These are phyloP conservation scores for Spizaetus ornatus DNA, from an alignment of 2,113 vertebrate species.

Conservation along the genomic window DNA sequence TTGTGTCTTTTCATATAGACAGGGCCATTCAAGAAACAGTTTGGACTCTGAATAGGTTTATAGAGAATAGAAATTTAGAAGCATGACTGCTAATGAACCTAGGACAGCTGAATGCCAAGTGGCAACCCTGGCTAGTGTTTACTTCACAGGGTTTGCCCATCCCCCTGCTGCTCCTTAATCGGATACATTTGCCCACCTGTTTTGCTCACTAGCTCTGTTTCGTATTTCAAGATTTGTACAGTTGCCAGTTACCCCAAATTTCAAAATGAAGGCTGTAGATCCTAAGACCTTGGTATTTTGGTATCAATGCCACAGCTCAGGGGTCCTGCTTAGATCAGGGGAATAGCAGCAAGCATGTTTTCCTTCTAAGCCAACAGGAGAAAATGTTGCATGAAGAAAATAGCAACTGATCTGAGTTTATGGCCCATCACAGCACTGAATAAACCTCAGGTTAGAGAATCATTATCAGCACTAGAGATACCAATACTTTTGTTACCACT, in stretches of 20 bases:
- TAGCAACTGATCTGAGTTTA: background rate
- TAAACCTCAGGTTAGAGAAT: background rate
- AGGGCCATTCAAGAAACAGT: background rate
- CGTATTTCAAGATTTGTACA: background rate
- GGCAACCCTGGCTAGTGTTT: background rate
- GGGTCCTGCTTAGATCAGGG: background rate
- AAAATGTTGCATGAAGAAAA: background rate
- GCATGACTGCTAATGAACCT: background rate
- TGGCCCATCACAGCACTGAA: background rate
- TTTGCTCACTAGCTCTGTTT: background rate
- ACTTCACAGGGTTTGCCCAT: background rate
- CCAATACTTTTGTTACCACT: background rate
- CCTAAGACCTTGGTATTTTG: background rate
- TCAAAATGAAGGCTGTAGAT: background rate
- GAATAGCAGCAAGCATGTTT: background rate
- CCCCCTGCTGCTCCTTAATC: background rate
- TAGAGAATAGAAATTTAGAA: background rate
- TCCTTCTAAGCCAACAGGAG: background rate
- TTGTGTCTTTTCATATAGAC: background rate
- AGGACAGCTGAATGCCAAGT: background rate
- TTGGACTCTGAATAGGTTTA: background rate
- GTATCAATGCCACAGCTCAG: background rate
- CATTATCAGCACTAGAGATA: background rate
- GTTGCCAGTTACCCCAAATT: background rate
- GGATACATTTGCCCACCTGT: background rate